Evolutionary conservation across 2,888 invertebrate genomes (phyloP), one percentile per base, ranked within the genome.

Genomic region (Steinernema carpocapsae): DNA sequence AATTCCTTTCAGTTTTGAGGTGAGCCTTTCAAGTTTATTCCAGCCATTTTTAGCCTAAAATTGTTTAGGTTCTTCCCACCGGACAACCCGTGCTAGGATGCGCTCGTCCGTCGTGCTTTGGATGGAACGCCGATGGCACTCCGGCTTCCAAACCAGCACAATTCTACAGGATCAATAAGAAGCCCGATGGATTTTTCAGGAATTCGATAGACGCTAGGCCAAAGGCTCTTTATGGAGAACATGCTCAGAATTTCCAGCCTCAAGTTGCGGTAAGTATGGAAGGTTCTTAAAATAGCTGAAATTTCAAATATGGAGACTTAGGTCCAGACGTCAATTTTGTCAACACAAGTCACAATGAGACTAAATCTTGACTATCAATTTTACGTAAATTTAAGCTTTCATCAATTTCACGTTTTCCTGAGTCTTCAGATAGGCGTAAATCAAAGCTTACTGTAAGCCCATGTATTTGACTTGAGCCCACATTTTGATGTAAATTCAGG

Each of bases 71-170:
- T n/a, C 64, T 81, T 6, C 75, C 82, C 17, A 46, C 32, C 45
- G 80, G 80, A 17, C 79, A 78, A 32, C 82, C 77, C 6, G 76
- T 80, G 48, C 70, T 80, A 12, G 80, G 80, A 10, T 86, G 86
- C 75, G 86, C 85, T 0, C 72, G 86, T 42, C 86, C 86, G 1
- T 78, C 78, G 0, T 86, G 86, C 52, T 86, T 86, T 10, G 86
- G 86, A 10, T 79, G 79, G 79, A 64, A 70, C 24, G 74, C 82
- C 12, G 76, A 74, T 17, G 85, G 83, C 1, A 74, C 78, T 10
- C 79, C 81, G 37, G 74, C 79, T 0, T 73, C 77, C 1, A 74
- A 75, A 10, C 76, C 79, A 7, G 82, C 86, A 7, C 78, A 76
- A 19, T 86, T 86, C 77, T 87, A 83, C 76, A 72, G 80, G 17